Evolutionary conservation across 1,140 invertebrate genomes (phyloP).

Genomic region (Adelges cooleyi): DNA sequence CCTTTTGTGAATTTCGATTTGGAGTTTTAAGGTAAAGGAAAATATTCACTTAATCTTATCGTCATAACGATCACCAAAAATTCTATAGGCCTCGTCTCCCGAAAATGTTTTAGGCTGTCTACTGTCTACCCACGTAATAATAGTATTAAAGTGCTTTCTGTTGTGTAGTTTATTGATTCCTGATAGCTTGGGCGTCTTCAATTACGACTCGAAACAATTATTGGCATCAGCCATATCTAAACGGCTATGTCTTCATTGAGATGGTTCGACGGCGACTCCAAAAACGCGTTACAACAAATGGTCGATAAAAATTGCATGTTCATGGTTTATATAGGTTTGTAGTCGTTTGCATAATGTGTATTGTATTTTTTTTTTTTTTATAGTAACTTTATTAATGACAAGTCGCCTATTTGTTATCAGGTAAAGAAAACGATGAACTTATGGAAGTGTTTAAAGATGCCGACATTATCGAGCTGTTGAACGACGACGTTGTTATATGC

Average conservation of each 20-base stretch:
- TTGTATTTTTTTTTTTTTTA: background rate
- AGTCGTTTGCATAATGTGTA: background rate
- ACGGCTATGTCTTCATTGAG: background rate
- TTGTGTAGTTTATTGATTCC: too few relatives aligned
- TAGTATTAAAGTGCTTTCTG: too few relatives aligned
- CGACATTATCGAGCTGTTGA: background rate
- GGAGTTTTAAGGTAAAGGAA: too few relatives aligned
- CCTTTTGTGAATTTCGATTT: too few relatives aligned
- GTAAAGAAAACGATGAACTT: conserved; percentile 4
- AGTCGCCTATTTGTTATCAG: background rate
- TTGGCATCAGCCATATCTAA: too few relatives aligned
- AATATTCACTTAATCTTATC: too few relatives aligned
- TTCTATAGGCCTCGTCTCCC: too few relatives aligned
- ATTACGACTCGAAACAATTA: too few relatives aligned
- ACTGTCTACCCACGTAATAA: too few relatives aligned
- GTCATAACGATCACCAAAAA: too few relatives aligned
- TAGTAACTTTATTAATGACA: background rate
- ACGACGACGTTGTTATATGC: background rate
- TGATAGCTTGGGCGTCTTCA: too few relatives aligned
- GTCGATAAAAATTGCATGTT: background rate
- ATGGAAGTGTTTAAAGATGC: background rate
- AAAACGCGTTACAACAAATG: background rate
- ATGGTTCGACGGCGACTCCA: background rate
- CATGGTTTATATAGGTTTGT: conserved; percentile 8
- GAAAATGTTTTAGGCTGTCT: too few relatives aligned